Conservation (phyloP, 2,113 vertebrate species). For the Prionailurus bengalensis region DNA sequence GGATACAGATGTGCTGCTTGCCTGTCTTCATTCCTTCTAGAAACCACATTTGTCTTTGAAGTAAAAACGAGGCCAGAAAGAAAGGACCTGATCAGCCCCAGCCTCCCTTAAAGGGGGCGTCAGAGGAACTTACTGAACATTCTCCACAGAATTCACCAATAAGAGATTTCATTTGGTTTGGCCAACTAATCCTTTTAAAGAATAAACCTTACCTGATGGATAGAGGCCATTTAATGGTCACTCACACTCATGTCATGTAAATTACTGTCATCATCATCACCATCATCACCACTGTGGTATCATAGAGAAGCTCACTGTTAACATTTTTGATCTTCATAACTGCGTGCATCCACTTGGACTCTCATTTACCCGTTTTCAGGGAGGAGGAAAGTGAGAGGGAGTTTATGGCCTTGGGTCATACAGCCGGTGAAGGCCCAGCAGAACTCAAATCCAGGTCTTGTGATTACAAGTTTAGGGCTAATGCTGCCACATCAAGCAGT, state of each 20-base stretch:
- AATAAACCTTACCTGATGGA: neutral
- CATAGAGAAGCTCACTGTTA: neutral
- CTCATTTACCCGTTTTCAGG: neutral
- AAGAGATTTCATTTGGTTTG: neutral
- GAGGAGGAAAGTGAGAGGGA: neutral
- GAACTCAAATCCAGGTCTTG: neutral
- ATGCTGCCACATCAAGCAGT: neutral
- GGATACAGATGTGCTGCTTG: neutral
- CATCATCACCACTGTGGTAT: neutral
- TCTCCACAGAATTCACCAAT: neutral
- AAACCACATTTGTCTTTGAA: constrained; percentile 57
- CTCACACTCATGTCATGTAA: neutral
- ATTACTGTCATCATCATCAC: neutral
- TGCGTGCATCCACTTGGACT: neutral
- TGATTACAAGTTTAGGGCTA: neutral
- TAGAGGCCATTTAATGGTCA: neutral
- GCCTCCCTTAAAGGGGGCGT: neutral
- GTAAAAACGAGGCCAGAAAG: neutral
- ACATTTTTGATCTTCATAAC: neutral
- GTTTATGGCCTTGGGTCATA: neutral
- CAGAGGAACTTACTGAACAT: neutral
- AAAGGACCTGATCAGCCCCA: neutral
- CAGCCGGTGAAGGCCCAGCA: neutral
- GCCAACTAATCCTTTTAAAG: neutral
- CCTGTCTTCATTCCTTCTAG: neutral